These are phyloP conservation scores for Pogonomyrmex barbatus DNA, from an alignment of 1,140 invertebrate genomes.

Conservation along the genomic window DNA sequence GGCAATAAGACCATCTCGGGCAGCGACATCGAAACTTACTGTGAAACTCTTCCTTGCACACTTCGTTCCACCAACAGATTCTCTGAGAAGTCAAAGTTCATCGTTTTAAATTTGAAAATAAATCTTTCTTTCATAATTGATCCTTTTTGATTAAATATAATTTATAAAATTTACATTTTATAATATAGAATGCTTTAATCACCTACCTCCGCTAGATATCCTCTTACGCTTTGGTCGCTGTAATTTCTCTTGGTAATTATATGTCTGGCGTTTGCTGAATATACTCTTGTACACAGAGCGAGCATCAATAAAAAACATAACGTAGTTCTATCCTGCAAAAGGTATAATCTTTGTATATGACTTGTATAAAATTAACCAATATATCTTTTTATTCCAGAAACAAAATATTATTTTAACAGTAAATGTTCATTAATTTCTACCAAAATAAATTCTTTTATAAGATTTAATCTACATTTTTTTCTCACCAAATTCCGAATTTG, in stretches of 20 bases:
- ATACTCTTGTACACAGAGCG: constrained; percentile 72
- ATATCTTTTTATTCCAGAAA: neutral
- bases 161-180: neutral
- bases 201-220: constrained; percentile 92
- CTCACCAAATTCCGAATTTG: neutral
- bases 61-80: constrained; percentile 97
- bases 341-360: constrained; percentile 3
- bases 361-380: neutral
- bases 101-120: neutral
- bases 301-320: constrained; percentile 74
- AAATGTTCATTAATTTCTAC: neutral
- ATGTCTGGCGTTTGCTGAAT: constrained; percentile 77
- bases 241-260: constrained; percentile 89
- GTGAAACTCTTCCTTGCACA: constrained; percentile 96
- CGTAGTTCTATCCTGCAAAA: constrained; percentile 65
- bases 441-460: neutral
- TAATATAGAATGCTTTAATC: neutral
- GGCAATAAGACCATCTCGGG: constrained; percentile 94
- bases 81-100: constrained; percentile 86
- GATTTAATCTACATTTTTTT: neutral
- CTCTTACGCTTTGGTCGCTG: constrained; percentile 92
- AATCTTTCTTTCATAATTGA: neutral
- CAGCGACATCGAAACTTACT: constrained; percentile 94
- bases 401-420: neutral
- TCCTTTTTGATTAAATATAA: neutral